These are phyloP conservation scores for Smutsia temminckii DNA, from an alignment of 2,797 vertebrate genomes.

Conservation along the genomic window DNA sequence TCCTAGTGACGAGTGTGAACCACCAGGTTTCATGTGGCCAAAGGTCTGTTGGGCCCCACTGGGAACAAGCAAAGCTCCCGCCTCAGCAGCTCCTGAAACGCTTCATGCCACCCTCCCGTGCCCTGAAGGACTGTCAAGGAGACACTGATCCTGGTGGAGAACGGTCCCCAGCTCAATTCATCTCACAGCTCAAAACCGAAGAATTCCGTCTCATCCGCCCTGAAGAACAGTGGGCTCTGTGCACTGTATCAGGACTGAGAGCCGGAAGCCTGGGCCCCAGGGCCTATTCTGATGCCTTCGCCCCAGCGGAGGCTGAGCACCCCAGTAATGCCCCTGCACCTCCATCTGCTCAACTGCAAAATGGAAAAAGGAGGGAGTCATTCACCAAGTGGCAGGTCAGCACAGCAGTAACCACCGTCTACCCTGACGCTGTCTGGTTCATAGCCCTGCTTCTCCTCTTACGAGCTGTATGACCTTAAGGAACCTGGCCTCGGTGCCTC, in stretches of 20 bases:
- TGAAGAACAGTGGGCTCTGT: neutral
- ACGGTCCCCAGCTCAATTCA: neutral
- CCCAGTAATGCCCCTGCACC: neutral
- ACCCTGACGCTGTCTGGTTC: neutral
- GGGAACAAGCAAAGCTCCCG: neutral
- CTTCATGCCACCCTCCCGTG: neutral
- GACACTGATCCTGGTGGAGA: neutral
- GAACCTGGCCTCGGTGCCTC: neutral
- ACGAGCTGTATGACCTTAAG: neutral
- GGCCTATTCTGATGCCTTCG: neutral
- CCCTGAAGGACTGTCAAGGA: neutral
- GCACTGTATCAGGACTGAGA: neutral
- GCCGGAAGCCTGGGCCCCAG: neutral
- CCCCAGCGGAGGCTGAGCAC: neutral
- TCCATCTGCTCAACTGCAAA: neutral
- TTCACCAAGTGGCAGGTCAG: neutral
- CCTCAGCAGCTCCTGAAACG: neutral
- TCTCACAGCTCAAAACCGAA: neutral
- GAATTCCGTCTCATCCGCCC: neutral
- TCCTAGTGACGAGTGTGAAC: neutral
- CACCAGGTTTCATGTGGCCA: neutral
- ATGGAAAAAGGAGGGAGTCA: neutral
- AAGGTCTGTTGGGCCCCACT: neutral
- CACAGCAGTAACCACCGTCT: fast-evolving
- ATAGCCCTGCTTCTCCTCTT: neutral